phyloP scores from a whole-genome alignment of 2,113 vertebrate species.

The Pyrgilauda ruficollis region DNA sequence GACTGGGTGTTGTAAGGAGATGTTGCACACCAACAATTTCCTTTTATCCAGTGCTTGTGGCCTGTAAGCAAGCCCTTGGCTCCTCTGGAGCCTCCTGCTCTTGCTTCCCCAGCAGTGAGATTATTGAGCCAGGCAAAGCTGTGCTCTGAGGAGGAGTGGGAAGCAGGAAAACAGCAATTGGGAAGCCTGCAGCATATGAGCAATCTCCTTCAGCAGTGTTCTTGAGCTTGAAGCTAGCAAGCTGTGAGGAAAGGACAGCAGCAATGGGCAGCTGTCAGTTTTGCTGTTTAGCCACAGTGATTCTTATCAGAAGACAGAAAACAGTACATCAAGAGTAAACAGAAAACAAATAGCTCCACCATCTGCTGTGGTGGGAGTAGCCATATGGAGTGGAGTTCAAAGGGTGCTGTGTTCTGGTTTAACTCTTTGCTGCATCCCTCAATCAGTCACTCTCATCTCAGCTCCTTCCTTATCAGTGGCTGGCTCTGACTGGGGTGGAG shows the following conservation, averaged over 20 bases:
- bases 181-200: slow-evolving; percentile 35
- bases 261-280: slow-evolving; percentile 43
- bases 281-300: slow-evolving; percentile 6
- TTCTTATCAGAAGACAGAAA: slow-evolving; percentile 24
- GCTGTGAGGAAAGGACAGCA: slow-evolving; percentile 3
- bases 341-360: slow-evolving; percentile 19
- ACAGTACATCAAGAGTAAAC: slow-evolving; percentile 9
- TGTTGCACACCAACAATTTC: not conserved
- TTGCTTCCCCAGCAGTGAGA: not conserved
- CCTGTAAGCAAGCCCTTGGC: not conserved
- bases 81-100: not conserved
- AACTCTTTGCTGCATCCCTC: not conserved
- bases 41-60: not conserved
- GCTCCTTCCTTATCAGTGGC: not conserved
- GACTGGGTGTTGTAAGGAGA: not conserved
- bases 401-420: not conserved
- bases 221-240: not conserved
- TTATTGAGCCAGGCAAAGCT: not conserved
- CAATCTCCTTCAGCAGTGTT: not conserved
- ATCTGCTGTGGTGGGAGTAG: slow-evolving; percentile 56
- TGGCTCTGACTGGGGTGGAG: not conserved
- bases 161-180: not conserved
- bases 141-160: not conserved
- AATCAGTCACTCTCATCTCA: not conserved
- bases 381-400: slow-evolving; percentile 51